Evolutionary conservation across 53 echinoderm and acorn worm species (phyloP), one percentile per base, ranked within the genome.

Genomic region (Temnopleurus reevesii): DNA sequence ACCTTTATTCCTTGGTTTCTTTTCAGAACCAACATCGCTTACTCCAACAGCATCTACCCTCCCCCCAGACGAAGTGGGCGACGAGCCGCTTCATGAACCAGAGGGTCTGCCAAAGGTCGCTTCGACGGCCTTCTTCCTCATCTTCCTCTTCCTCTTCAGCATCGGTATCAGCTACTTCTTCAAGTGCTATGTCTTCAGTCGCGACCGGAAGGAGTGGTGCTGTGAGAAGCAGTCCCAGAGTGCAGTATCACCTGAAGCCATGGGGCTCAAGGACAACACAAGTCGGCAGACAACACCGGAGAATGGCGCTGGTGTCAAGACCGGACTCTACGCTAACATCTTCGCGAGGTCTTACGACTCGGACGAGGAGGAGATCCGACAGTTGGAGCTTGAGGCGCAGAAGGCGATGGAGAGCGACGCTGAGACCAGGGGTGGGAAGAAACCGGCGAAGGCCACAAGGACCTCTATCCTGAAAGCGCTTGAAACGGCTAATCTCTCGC

Each of bases 131-230:
- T 54, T 89, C 55, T 85, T 92, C 53, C 81, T 92, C 35, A 38
- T 92, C 66, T 44, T 23, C 27, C 55, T 82, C 54, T 80, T 92
- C 65, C 43, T 92, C 51, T 51, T 89, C 36, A 92, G 89, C 66
- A 51, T 89, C 17, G 64, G 80, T 3, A 34, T 89, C n/a, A 89
- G 81, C 45, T 89, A 76, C 77, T 81, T 80, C 63, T 46, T 65
- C 21, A 12, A 19, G 1, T 87, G 26, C 71, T 87, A 87, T 55
- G 53, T 87, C 34, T 51, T 87, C 66, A 65, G 53, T 34, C 66
- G 53, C 35, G 88, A 87, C 45, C 36, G 66, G 13, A 45, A 65
- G 59, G 46, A 59, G 45, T 60, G 85, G 43, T 85, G 85, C 59
- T 83, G 83, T 13, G 49, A 66, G 49, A 66, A 47, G 38, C 46